Conservation (phyloP, 2,888 invertebrate species). For the Ophioninae sp. region DNA sequence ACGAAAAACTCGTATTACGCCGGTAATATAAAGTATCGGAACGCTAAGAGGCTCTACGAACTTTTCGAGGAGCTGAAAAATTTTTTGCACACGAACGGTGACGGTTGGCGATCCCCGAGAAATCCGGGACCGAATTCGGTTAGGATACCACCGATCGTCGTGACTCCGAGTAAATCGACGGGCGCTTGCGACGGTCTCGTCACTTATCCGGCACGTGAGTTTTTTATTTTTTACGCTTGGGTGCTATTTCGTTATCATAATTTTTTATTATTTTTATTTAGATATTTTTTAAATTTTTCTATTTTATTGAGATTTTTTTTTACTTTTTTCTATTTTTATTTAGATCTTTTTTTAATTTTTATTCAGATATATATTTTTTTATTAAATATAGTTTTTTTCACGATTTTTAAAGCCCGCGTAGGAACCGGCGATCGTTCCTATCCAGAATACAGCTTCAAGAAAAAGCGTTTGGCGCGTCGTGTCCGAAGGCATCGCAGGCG, state of each 20-base stretch:
- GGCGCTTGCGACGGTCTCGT: constrained; percentile 71
- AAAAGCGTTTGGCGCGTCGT: constrained; percentile 47
- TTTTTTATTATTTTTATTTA: too few species aligned
- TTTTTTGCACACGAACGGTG: constrained; percentile 84
- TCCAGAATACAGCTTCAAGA: constrained; percentile 29
- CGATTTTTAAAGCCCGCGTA: constrained; percentile 18
- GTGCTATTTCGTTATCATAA: too few species aligned
- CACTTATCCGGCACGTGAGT: constrained; percentile 67
- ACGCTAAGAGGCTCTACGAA: constrained; percentile 82
- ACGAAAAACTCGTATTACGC: constrained; percentile 85
- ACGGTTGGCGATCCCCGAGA: constrained; percentile 82
- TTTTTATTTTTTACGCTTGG: background rate
- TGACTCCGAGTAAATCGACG: constrained; percentile 69
- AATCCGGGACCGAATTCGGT: constrained; percentile 43
- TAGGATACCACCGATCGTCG: constrained; percentile 67
- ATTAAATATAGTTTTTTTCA: background rate
- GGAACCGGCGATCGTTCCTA: constrained; percentile 15
- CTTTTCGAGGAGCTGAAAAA: constrained; percentile 84
- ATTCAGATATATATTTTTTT: background rate
- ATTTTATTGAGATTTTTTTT: background rate
- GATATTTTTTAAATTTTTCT: too few species aligned
- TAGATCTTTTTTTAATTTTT: background rate
- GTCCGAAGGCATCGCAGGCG: constrained; percentile 30
- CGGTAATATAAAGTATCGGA: constrained; percentile 83
- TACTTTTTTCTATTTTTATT: background rate